These are phyloP conservation scores for Cygnus olor DNA, from an alignment of 2,797 vertebrate genomes.

Conservation along the genomic window DNA sequence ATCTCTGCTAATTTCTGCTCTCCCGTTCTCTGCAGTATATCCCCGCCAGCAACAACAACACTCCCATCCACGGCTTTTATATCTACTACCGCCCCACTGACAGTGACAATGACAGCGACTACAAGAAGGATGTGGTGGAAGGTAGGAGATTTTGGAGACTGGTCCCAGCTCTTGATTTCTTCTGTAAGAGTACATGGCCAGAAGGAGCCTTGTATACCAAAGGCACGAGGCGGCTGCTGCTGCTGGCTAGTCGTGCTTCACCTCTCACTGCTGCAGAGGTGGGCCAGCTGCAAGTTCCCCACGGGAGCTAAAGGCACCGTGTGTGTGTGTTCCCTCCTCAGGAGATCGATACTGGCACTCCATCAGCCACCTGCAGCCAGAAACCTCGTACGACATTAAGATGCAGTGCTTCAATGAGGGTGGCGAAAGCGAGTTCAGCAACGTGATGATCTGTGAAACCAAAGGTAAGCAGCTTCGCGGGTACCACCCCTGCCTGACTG, in stretches of 20 bases:
- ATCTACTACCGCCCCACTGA: conserved; percentile 98
- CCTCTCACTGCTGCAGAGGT: not conserved
- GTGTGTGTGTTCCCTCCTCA: conserved; percentile 43
- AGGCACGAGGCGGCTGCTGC: not conserved
- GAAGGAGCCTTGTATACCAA: not conserved
- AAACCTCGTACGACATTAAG: conserved; percentile 98
- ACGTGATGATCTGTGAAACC: conserved; percentile 98
- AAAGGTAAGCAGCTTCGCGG: conserved; percentile 82
- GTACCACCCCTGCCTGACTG: not conserved
- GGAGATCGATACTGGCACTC: conserved; percentile 96
- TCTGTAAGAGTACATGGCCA: not conserved
- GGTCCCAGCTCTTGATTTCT: not conserved
- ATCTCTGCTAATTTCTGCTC: conserved; percentile 17
- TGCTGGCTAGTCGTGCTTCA: not conserved
- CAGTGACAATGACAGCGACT: conserved; percentile 98
- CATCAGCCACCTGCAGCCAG: conserved; percentile 94
- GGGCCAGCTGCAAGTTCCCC: not conserved
- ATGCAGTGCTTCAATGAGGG: conserved; percentile 99
- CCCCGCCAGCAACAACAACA: conserved; percentile 93
- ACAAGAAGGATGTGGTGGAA: conserved; percentile 96
- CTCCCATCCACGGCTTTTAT: conserved; percentile 97
- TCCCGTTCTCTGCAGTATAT: conserved; percentile 84
- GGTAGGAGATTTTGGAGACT: conserved; percentile 74
- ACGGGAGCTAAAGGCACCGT: fast-evolving
- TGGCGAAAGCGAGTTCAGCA: conserved; percentile 96